Conservation (phyloP, 2,113 vertebrate genomes). For the Reinhardtius hippoglossoides region DNA sequence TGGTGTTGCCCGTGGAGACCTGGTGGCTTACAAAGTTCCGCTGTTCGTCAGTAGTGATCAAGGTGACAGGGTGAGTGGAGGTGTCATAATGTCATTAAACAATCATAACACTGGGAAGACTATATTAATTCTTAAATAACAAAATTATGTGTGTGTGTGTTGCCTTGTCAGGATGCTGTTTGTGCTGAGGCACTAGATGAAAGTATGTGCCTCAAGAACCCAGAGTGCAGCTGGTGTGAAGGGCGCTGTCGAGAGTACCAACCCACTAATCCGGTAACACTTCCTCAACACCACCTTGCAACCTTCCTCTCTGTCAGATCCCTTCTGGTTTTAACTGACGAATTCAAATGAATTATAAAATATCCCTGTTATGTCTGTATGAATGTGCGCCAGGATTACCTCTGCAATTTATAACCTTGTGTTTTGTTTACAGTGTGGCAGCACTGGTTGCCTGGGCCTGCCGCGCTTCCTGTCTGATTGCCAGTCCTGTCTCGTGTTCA, state of each 20-base stretch:
- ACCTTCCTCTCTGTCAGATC: not conserved
- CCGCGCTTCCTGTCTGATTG: constrained; percentile 90
- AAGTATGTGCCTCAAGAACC: constrained; percentile 89
- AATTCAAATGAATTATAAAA: not conserved
- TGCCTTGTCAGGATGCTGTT: constrained; percentile 81
- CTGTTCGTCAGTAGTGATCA: constrained; percentile 89
- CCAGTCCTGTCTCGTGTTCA: constrained; percentile 92
- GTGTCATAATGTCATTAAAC: not conserved
- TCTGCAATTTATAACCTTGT: not conserved
- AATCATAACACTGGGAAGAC: not conserved
- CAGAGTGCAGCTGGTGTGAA: constrained; percentile 93
- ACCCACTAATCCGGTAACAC: constrained; percentile 82
- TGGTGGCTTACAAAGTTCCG: constrained; percentile 93
- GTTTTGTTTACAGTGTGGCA: constrained; percentile 84
- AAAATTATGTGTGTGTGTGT: constrained; percentile 22
- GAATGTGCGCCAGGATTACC: not conserved
- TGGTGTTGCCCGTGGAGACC: constrained; percentile 87
- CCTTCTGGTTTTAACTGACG: not conserved
- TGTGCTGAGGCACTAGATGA: constrained; percentile 91
- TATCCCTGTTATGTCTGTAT: not conserved
- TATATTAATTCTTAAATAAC: not conserved
- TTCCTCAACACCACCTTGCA: not conserved
- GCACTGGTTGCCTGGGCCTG: constrained; percentile 89
- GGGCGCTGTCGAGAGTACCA: constrained; percentile 89
- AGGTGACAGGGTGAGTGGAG: constrained; percentile 80